These are phyloP conservation scores for Chironomus striatipennis DNA, from an alignment of 1,140 invertebrate genomes.

Conservation along the genomic window DNA sequence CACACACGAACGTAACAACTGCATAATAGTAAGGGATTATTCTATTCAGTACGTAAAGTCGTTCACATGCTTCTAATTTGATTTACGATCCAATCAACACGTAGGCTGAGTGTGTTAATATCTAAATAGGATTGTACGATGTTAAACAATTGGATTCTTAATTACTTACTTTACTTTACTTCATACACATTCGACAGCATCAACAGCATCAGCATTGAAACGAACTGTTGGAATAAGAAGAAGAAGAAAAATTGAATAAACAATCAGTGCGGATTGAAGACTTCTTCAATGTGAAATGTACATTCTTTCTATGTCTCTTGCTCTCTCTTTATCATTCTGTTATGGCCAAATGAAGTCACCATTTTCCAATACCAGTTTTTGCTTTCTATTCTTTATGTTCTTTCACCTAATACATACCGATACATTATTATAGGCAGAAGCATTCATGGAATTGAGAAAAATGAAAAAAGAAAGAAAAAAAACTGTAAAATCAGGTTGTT, in stretches of 20 bases:
- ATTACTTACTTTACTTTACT: conserved; percentile 9
- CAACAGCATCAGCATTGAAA: no score
- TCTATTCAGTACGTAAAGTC: no score
- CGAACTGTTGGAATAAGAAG: no score
- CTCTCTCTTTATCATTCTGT: background rate
- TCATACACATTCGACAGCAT: background rate
- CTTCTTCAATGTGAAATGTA: background rate
- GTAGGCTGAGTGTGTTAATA: background rate
- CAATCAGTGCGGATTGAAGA: background rate
- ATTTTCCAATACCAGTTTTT: conserved; percentile 6
- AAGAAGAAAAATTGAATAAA: background rate
- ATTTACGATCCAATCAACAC: conserved; percentile 20
- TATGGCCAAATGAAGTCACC: conserved; percentile 18
- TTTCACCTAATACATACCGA: conserved; percentile 3
- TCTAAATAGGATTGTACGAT: background rate
- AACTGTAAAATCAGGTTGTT: conserved; percentile 23
- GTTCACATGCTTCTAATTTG: conserved; percentile 13
- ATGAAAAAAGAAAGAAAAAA: background rate
- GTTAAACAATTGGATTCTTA: conserved; percentile 16
- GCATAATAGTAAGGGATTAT: background rate
- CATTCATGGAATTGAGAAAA: background rate
- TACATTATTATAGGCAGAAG: background rate
- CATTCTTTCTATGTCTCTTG: background rate
- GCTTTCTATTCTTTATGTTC: background rate
- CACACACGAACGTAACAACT: background rate